Percentiles rank a stretch among this genome's conserved stretches.
Conservation (phyloP, 2,113 vertebrate species). For the Oreotrochilus melanogaster region DNA sequence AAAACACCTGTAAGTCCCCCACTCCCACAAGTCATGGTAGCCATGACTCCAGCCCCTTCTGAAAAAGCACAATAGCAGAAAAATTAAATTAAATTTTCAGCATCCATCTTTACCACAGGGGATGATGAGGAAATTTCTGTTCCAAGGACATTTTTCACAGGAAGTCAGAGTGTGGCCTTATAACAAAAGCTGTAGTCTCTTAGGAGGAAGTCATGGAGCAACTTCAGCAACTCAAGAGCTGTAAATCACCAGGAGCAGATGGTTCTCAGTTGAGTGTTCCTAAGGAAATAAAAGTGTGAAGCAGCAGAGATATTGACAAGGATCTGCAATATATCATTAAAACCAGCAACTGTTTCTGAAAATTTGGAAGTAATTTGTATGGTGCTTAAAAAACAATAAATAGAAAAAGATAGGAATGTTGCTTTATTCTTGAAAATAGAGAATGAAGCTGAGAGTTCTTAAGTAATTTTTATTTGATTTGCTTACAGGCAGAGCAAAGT, state of each 20-base stretch:
- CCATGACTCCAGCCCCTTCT: neutral
- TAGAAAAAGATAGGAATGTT: neutral
- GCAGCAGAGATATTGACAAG: conserved; percentile 71
- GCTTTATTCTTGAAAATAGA: neutral
- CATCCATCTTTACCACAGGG: neutral
- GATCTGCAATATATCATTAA: conserved; percentile 69
- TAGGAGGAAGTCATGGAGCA: conserved; percentile 69
- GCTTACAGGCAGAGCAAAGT: neutral
- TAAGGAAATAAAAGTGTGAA: conserved; percentile 80
- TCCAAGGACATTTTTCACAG: conserved; percentile 65
- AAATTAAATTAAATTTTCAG: neutral
- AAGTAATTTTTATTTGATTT: neutral
- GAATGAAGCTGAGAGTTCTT: neutral
- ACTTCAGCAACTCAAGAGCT: conserved; percentile 68
- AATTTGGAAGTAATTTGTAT: conserved; percentile 64
- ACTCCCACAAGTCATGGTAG: neutral
- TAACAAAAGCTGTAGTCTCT: conserved; percentile 63
- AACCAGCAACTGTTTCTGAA: conserved; percentile 71
- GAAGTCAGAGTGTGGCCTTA: conserved; percentile 59
- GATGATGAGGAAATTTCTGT: conserved; percentile 35
- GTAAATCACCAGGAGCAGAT: conserved; percentile 81
- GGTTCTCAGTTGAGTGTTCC: conserved; percentile 77
- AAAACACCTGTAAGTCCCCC: neutral
- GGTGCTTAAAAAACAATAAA: neutral
- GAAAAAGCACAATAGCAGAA: neutral